Percentiles rank a stretch among this genome's conserved stretches.
phyloP scores from a whole-genome alignment of 1,140 invertebrate species.

The Drosophila paulistorum region DNA sequence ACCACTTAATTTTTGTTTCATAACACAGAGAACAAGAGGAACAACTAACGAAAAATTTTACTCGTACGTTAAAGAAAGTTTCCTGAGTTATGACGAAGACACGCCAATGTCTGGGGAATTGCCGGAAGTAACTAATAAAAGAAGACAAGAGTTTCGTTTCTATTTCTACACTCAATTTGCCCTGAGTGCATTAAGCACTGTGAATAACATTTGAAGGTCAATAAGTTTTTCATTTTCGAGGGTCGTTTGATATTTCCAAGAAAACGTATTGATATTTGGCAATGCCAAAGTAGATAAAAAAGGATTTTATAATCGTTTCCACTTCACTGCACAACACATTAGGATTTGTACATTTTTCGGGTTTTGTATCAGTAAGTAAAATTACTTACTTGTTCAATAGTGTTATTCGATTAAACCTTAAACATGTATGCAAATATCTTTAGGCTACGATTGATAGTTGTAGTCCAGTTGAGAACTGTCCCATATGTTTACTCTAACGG shows the following conservation, averaged over 20 bases:
- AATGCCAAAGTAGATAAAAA: no score
- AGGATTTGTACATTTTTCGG: no score
- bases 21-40: slow-evolving; percentile 40
- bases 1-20: slow-evolving; percentile 75
- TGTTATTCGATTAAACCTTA: background rate
- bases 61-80: slow-evolving; percentile 19
- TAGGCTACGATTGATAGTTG: background rate
- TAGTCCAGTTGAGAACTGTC: background rate
- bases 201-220: slow-evolving; percentile 65
- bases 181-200: slow-evolving; percentile 38
- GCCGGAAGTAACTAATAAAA: slow-evolving; percentile 43
- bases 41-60: slow-evolving; percentile 2
- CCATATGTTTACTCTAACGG: background rate
- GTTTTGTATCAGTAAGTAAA: no score
- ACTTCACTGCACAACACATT: no score
- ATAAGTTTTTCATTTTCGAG: background rate
- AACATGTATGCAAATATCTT: background rate
- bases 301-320: no score
- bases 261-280: no score
- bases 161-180: slow-evolving; percentile 47
- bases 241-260: no score
- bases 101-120: slow-evolving; percentile 69
- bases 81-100: slow-evolving; percentile 25
- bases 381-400: no score
- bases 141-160: slow-evolving; percentile 11